Base-by-base conservation (phyloP, 2,888 invertebrate genomes). In the Pristionchus mayeri region DNA sequence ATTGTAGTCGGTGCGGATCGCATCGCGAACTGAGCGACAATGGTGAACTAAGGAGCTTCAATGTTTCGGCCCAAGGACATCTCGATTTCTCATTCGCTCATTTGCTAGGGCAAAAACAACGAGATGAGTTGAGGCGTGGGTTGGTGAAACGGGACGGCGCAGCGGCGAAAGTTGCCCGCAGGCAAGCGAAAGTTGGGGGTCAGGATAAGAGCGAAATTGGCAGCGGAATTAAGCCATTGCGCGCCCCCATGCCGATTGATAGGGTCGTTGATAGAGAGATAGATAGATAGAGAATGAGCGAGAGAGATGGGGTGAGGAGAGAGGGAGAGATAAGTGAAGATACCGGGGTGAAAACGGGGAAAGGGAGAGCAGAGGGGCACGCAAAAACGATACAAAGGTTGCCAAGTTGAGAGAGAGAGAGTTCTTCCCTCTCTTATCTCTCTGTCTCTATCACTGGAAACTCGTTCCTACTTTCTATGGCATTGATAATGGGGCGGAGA, bases 301-400 rank as follows among this genome's bases (percentile, higher is more conserved):
- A 67, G 63, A 24, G 63, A 24, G 67, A 34, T 30, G 37, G 67
- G n/a, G 37, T 21, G 71, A 37, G n/a, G 44, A 75, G 75, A 48
- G 27, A 27, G 75, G 44, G 76, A n/a, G 76, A 76, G 76, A 57
- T 21, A 18, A 24, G 24, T 7, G 4, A 21, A 50, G 76, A 78
- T 37, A 30, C 30, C 50, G 76, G 50, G 34, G 50, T 13, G 40
- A 13, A 18, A 50, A 78, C 21, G 76, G 40, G 18, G 44, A 57
- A 21, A 24, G 57, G 21, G 57, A 57, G 57, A 57, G 57, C 21
- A 21, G 24, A 21, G 57, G 7, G 24, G 57, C 21, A 44, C 44
- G 75, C 75, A 78, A 78, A 78, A 78, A 78, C 50, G 76, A 78
- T 48, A 50, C 50, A 50, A 78, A 78, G 50, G 76, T 78, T 78